Conservation (phyloP, 2,113 vertebrate species). For the Carassius auratus region DNA sequence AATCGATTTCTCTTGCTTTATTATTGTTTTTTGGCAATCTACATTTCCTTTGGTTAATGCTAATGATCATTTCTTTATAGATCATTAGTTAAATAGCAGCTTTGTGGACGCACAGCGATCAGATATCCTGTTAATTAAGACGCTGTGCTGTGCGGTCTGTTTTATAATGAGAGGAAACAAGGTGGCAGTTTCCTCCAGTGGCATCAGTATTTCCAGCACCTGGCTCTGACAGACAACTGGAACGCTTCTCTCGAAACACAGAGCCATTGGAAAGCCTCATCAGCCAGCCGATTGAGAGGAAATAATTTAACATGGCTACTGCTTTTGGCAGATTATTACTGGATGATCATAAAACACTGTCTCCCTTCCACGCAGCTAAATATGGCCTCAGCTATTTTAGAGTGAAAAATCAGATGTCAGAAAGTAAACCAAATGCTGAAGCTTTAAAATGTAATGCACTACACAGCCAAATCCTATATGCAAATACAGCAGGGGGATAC, state of each 20-base stretch:
- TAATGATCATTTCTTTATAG: slow-evolving; percentile 61
- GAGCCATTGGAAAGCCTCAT: slow-evolving; percentile 36
- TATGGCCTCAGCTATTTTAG: neutral
- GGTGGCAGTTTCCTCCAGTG: slow-evolving; percentile 1
- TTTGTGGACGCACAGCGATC: neutral
- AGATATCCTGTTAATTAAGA: slow-evolving; percentile 1
- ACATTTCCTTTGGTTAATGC: slow-evolving; percentile 75
- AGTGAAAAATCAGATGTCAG: neutral
- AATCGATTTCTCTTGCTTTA: slow-evolving; percentile 77
- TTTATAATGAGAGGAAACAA: slow-evolving; percentile 12
- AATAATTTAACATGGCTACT: slow-evolving; percentile 33
- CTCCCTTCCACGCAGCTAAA: neutral
- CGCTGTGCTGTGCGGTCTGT: neutral
- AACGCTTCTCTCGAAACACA: slow-evolving; percentile 13
- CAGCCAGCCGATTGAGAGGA: slow-evolving; percentile 21
- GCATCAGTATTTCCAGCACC: slow-evolving; percentile 22
- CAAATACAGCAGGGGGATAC: neutral
- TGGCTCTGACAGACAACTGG: slow-evolving; percentile 25
- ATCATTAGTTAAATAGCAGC: slow-evolving; percentile 9
- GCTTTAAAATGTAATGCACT: neutral
- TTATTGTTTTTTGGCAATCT: slow-evolving; percentile 46
- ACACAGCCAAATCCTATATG: neutral
- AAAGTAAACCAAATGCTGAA: neutral
- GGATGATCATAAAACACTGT: slow-evolving; percentile 18
- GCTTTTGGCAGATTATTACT: slow-evolving; percentile 1